A percentile compares a stretch with the other conserved stretches of the same genome.
Conservation (phyloP, 2,113 vertebrate species). For the Panthera tigris region DNA sequence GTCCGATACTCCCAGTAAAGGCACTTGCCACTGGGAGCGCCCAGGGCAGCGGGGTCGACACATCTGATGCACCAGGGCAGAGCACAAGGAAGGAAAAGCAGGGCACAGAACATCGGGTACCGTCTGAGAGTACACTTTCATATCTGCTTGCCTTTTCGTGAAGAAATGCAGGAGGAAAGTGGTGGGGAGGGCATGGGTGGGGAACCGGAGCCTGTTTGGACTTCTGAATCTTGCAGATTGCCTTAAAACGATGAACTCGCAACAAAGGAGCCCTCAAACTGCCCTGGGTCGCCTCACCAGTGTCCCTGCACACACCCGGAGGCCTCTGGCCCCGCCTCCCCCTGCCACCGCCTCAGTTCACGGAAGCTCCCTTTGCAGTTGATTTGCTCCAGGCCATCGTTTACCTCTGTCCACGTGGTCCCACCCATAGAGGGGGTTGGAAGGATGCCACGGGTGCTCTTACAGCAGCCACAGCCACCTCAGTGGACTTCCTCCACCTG, state of each 20-base stretch:
- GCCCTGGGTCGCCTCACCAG: not conserved
- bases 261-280: not conserved
- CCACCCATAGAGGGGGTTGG: not conserved
- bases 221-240: not conserved
- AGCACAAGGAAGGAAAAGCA: not conserved
- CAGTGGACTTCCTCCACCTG: not conserved
- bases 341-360: not conserved
- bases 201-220: too few species aligned
- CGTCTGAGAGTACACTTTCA: not conserved
- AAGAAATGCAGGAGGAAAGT: not conserved
- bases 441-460: not conserved
- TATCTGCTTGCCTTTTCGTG: not conserved
- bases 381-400: not conserved
- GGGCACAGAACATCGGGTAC: not conserved
- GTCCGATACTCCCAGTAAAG: not conserved
- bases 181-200: not conserved
- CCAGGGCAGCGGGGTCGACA: too few species aligned
- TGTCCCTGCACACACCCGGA: not conserved
- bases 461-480: not conserved
- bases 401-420: not conserved
- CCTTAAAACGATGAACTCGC: not conserved
- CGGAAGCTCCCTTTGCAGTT: not conserved
- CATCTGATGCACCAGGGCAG: fast-evolving
- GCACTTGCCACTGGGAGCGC: not conserved
- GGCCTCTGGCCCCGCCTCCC: not conserved